Evolutionary conservation across 2,113 vertebrate genomes (phyloP).

Genomic region (Aspidoscelis tigris): DNA sequence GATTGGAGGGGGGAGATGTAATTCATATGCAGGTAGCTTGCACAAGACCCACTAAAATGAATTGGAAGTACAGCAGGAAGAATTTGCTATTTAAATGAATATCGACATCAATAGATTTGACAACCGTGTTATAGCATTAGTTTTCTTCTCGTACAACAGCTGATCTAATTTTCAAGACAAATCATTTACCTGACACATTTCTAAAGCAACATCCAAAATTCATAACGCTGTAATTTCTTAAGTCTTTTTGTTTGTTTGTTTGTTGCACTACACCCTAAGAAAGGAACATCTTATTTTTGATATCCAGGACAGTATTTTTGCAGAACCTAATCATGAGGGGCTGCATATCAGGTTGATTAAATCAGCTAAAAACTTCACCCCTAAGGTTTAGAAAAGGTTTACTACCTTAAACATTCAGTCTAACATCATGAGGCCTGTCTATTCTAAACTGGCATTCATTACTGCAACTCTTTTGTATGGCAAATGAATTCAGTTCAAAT

Average conservation of each 20-base stretch:
- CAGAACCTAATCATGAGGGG: conserved; percentile 3
- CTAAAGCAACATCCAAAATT: conserved; percentile 17
- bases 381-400: neutral
- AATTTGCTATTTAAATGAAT: neutral
- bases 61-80: neutral
- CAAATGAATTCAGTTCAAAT: neutral
- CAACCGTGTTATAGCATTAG: neutral
- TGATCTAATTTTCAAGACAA: neutral
- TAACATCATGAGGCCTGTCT: neutral
- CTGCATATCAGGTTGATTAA: conserved; percentile 8
- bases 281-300: conserved; percentile 33
- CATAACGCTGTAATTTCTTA: conserved; percentile 24
- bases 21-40: neutral
- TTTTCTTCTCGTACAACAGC: neutral
- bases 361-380: neutral
- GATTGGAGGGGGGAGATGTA: neutral
- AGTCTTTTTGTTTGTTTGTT: neutral
- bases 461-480: neutral
- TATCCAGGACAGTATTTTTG: neutral
- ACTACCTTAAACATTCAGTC: neutral
- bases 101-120: conserved; percentile 20
- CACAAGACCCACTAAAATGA: neutral
- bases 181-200: conserved; percentile 15
- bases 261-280: conserved; percentile 17
- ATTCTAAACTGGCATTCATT: neutral